Percentiles rank a stretch among this genome's conserved stretches.
Evolutionary conservation across 2,113 vertebrate species (phyloP).

Genomic region (Rana temporaria): DNA sequence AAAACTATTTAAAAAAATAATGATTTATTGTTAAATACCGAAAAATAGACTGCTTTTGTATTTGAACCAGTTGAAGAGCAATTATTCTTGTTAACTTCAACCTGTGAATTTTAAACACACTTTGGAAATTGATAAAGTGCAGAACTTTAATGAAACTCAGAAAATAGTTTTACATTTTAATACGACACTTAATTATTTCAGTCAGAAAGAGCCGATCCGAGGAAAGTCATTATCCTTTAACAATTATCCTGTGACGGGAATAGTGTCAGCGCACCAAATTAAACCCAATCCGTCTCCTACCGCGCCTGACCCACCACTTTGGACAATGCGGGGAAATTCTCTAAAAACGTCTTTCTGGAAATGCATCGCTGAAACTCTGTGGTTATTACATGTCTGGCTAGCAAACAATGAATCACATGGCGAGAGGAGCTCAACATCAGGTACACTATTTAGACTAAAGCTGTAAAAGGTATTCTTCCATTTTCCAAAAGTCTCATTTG

Average conservation of each 20-base stretch:
- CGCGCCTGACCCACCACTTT: background rate
- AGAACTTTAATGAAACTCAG: conserved; percentile 17
- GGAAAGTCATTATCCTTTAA: conserved; percentile 42
- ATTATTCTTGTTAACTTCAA: conserved; percentile 34
- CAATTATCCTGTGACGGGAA: conserved; percentile 14
- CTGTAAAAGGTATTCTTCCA: conserved; percentile 22
- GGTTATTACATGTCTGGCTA: conserved; percentile 10
- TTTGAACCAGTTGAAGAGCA: background rate
- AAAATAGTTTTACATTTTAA: conserved; percentile 26
- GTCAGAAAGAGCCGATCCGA: conserved; percentile 1
- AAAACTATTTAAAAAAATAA: background rate
- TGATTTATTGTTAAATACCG: background rate
- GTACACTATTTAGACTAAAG: background rate
- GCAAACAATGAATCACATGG: conserved; percentile 35
- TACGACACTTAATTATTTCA: conserved; percentile 35
- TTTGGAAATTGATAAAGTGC: conserved; percentile 28
- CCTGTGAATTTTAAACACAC: conserved; percentile 28
- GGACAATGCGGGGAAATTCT: conserved; percentile 12
- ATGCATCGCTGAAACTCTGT: conserved; percentile 25
- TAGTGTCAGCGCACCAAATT: conserved; percentile 35
- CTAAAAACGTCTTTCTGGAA: conserved; percentile 21
- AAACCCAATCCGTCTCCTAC: conserved; percentile 2
- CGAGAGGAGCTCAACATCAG: background rate
- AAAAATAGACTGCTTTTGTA: background rate
- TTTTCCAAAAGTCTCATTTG: conserved; percentile 21